Evolutionary conservation across 1,140 invertebrate genomes (phyloP).

Genomic region (Drosophila micromelanica): DNA sequence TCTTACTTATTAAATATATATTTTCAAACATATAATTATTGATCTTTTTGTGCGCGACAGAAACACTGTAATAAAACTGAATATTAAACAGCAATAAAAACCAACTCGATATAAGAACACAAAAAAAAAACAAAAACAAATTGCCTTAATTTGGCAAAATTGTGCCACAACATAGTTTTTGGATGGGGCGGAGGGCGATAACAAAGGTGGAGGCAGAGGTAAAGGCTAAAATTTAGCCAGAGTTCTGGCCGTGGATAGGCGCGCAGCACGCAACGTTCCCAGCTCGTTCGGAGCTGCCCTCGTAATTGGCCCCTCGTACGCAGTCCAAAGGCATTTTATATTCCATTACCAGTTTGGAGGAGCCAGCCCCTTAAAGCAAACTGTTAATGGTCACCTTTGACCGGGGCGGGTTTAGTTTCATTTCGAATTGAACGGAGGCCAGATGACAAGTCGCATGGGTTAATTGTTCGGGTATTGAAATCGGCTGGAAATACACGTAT

Average conservation of each 20-base stretch:
- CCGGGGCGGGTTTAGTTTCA: conserved; percentile 54
- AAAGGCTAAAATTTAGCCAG: conserved; percentile 3
- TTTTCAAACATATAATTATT: conserved; percentile 43
- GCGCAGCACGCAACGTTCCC: conserved; percentile 57
- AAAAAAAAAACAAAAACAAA: conserved; percentile 50
- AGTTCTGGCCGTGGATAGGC: conserved; percentile 37
- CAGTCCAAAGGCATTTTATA: conserved; percentile 58
- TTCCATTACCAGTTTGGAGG: conserved; percentile 71
- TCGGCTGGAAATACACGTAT: conserved; percentile 3
- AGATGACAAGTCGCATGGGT: conserved; percentile 39
- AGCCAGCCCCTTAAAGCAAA: conserved; percentile 30
- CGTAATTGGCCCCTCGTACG: conserved; percentile 69
- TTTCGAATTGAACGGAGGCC: conserved; percentile 46
- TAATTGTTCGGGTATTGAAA: conserved; percentile 22
- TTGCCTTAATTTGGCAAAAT: conserved; percentile 70
- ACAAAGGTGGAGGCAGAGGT: neutral
- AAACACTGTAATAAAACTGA: conserved; percentile 6
- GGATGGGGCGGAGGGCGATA: neutral
- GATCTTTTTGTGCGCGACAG: conserved; percentile 27
- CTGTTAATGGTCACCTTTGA: conserved; percentile 73
- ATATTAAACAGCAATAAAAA: conserved; percentile 24
- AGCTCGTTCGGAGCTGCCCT: conserved; percentile 15
- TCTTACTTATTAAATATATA: conserved; percentile 20
- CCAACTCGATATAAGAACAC: conserved; percentile 11
- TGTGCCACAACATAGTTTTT: conserved; percentile 23